phyloP scores from a whole-genome alignment of 1,140 invertebrate genomes.

The Drosophila setifemur region DNA sequence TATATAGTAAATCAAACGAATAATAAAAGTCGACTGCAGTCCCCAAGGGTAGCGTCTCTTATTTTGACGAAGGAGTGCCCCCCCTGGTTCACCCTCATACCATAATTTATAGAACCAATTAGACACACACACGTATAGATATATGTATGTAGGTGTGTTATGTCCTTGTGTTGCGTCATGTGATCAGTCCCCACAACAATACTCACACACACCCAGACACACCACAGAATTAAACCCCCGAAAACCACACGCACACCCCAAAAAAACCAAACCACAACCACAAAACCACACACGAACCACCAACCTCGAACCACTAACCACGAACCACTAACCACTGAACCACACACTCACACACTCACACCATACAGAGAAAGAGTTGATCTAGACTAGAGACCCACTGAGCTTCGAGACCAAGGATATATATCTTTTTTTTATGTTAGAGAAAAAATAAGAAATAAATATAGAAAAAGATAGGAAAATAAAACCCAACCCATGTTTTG shows the following conservation, averaged over 20 bases:
- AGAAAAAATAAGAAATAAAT: not conserved
- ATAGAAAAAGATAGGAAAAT: not conserved
- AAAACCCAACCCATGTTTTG: conserved; percentile 41
- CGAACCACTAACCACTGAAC: not conserved
- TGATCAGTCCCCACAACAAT: conserved; percentile 57
- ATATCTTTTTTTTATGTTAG: too few relatives aligned
- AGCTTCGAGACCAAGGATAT: conserved; percentile 29
- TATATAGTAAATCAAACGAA: conserved; percentile 3
- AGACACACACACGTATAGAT: conserved; percentile 51
- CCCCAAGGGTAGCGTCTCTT: conserved; percentile 80
- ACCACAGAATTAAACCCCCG: conserved; percentile 3
- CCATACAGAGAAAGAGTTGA: conserved; percentile 39
- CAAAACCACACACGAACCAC: not conserved
- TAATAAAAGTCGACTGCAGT: conserved; percentile 75
- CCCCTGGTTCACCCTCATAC: conserved; percentile 38
- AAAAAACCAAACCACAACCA: not conserved
- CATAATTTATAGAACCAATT: conserved; percentile 46
- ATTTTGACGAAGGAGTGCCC: conserved; percentile 49
- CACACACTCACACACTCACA: conserved; percentile 27
- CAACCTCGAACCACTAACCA: not conserved
- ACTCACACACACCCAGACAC: conserved; percentile 20
- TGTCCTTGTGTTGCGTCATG: conserved; percentile 70
- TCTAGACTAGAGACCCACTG: conserved; percentile 37
- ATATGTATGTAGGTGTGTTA: conserved; percentile 67
- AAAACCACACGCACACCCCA: not conserved